These are phyloP conservation scores for Ramazzottius varieornatus DNA, from an alignment of 2,888 invertebrate genomes.

Conservation along the genomic window DNA sequence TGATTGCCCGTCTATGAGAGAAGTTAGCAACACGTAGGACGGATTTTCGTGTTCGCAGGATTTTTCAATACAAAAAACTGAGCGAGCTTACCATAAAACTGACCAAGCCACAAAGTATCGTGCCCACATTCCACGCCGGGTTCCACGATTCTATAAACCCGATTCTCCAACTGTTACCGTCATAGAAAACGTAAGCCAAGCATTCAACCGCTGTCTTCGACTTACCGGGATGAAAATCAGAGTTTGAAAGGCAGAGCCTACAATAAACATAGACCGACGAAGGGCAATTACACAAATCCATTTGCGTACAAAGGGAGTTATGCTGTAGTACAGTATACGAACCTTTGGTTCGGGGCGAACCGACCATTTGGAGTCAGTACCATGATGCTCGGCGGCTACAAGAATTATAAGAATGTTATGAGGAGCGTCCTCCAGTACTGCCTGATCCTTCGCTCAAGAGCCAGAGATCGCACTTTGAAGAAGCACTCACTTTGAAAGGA, in stretches of 20 bases:
- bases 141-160: constrained; percentile 1
- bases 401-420: background rate
- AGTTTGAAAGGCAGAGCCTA: background rate
- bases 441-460: too few species aligned
- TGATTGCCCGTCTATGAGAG: background rate
- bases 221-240: constrained; percentile 1
- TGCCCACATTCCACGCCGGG: background rate
- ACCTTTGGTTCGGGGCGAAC: background rate
- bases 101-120: background rate
- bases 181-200: too few species aligned
- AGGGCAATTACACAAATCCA: too few species aligned
- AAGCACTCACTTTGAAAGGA: background rate
- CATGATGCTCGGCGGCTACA: background rate
- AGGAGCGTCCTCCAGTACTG: too few species aligned
- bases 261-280: too few species aligned
- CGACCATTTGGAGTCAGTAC: background rate
- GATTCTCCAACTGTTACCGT: too few species aligned
- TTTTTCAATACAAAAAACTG: background rate
- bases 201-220: too few species aligned
- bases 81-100: background rate
- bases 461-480: too few species aligned
- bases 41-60: too few species aligned
- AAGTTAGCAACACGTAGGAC: too few species aligned
- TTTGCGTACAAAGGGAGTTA: too few species aligned
- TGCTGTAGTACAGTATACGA: too few species aligned